Conservation (phyloP, 2,797 vertebrate species). For the Podarcis lilfordi region DNA sequence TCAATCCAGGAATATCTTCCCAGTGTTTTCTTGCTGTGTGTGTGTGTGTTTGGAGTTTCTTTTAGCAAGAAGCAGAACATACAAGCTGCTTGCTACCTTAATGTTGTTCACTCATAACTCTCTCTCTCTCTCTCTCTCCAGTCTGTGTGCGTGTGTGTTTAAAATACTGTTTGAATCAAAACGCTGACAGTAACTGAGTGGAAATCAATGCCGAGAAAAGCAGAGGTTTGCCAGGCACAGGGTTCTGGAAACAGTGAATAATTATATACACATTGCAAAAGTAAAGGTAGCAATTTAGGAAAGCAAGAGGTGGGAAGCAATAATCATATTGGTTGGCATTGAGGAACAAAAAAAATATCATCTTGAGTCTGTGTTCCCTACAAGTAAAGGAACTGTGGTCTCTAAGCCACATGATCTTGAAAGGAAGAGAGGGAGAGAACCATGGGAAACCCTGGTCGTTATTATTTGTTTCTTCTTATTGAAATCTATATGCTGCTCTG, state of each 20-base stretch:
- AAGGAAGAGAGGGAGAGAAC: not conserved
- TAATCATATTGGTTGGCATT: slow-evolving; percentile 63
- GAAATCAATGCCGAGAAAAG: slow-evolving; percentile 63
- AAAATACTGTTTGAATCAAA: slow-evolving; percentile 17
- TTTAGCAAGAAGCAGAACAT: slow-evolving; percentile 52
- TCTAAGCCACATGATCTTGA: not conserved
- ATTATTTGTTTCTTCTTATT: no score
- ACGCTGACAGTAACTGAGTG: slow-evolving; percentile 63
- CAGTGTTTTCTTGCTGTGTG: slow-evolving; percentile 4
- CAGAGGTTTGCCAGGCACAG: slow-evolving; percentile 67
- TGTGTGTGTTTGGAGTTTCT: slow-evolving; percentile 7
- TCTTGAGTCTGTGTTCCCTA: slow-evolving; percentile 34
- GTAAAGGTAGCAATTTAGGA: slow-evolving; percentile 73
- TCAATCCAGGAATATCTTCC: slow-evolving; percentile 3
- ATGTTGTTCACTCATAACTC: slow-evolving; percentile 71
- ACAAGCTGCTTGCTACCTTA: slow-evolving; percentile 67
- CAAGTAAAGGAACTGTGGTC: not conserved
- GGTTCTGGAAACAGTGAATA: slow-evolving; percentile 63
- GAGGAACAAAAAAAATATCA: slow-evolving; percentile 62
- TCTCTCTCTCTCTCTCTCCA: no score
- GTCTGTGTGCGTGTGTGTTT: not conserved
- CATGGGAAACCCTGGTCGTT: no score
- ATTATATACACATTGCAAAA: slow-evolving; percentile 78
- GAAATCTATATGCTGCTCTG: no score
- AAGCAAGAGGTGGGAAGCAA: slow-evolving; percentile 60